phyloP scores from a whole-genome alignment of 2,797 vertebrate species.

The Sebastes minor region DNA sequence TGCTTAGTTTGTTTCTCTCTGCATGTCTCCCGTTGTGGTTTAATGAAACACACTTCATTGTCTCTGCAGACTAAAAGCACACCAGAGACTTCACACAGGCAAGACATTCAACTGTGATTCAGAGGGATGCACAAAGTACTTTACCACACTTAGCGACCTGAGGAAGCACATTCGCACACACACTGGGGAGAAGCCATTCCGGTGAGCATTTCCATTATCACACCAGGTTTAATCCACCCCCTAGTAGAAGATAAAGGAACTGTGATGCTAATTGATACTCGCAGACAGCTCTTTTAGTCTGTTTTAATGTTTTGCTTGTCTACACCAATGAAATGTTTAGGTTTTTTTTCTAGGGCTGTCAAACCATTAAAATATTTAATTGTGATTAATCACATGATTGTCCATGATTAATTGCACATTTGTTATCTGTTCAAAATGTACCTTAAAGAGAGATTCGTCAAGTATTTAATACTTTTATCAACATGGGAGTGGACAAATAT shows the following conservation, averaged over 20 bases:
- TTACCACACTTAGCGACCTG: conserved; percentile 98
- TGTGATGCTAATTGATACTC: background rate
- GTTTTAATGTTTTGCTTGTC: conserved; percentile 2
- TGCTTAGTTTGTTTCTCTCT: background rate
- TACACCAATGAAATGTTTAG: background rate
- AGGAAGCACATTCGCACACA: conserved; percentile 99
- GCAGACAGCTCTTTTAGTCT: background rate
- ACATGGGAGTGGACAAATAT: too few species aligned
- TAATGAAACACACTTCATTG: conserved; percentile 39
- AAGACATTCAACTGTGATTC: conserved; percentile 99
- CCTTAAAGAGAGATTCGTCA: too few species aligned
- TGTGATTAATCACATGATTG: too few species aligned
- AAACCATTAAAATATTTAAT: too few species aligned
- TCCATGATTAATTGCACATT: too few species aligned
- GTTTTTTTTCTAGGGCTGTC: background rate
- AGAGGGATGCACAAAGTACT: conserved; percentile 99
- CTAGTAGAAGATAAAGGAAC: background rate
- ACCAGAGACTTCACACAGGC: conserved; percentile 99
- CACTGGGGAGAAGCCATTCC: conserved; percentile 98
- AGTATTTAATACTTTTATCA: too few species aligned
- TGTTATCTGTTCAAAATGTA: too few species aligned
- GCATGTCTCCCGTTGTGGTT: conserved; percentile 1
- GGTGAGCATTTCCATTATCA: conserved; percentile 80
- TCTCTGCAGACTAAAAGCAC: conserved; percentile 93
- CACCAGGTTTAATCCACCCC: conserved; percentile 2